A percentile compares a stretch with the other conserved stretches of the same genome.
These are phyloP conservation scores for Ursus arctos DNA, from an alignment of 2,113 vertebrate genomes.

Conservation along the genomic window DNA sequence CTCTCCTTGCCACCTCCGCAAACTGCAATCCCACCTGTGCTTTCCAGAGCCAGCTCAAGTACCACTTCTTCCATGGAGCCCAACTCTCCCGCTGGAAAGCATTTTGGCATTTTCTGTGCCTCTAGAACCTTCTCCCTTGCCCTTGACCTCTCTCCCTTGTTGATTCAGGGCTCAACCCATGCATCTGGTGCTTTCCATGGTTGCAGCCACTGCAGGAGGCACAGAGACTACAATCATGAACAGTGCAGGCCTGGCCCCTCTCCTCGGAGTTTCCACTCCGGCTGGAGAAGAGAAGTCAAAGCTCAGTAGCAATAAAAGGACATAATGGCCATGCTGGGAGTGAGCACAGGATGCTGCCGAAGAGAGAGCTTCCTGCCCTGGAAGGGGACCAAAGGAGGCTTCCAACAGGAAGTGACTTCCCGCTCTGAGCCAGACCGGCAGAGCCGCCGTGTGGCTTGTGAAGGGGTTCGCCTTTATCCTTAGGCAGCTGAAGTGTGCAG, in stretches of 20 bases:
- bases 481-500: not conserved
- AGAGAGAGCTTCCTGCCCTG: not conserved
- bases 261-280: not conserved
- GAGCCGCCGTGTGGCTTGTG: rapidly evolving
- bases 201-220: not conserved
- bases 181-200: rapidly evolving
- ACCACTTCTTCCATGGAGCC: not conserved
- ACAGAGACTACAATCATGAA: too few species aligned
- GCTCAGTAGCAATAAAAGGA: not conserved
- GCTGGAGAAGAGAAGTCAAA: not conserved
- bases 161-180: not conserved
- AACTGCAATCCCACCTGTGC: not conserved
- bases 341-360: not conserved
- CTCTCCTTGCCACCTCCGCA: not conserved
- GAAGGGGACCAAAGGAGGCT: not conserved
- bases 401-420: not conserved
- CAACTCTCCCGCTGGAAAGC: not conserved
- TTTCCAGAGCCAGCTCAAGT: not conserved
- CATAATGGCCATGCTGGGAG: rapidly evolving
- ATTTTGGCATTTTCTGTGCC: not conserved
- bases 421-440: not conserved
- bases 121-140: not conserved
- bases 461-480: not conserved
- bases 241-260: not conserved
- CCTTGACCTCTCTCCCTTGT: not conserved